A percentile compares a stretch with the other conserved stretches of the same genome.
Conservation (phyloP, 2,113 vertebrate species). For the Paradisaea rubra region DNA sequence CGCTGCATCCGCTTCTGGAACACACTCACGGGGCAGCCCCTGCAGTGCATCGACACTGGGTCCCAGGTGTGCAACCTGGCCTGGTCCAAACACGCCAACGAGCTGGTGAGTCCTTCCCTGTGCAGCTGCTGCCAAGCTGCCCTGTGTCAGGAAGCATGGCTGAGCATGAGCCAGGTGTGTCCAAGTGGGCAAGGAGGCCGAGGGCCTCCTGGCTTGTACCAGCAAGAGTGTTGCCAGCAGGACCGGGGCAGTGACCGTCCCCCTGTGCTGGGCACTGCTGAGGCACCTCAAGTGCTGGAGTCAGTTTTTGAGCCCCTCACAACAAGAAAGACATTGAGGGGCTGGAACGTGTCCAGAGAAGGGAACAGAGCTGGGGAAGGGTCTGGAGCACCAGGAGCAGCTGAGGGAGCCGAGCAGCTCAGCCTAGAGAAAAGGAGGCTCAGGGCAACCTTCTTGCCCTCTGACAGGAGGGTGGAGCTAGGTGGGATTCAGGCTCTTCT, state of each 20-base stretch:
- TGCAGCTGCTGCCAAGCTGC: neutral
- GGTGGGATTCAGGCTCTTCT: neutral
- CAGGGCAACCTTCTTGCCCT: neutral
- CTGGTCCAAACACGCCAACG: conserved; percentile 98
- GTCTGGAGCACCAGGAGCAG: neutral
- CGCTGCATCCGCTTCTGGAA: conserved; percentile 99
- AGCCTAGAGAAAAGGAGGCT: neutral
- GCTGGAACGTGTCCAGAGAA: neutral
- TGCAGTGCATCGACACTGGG: conserved; percentile 96
- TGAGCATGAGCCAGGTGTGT: neutral
- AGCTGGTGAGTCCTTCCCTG: conserved; percentile 77
- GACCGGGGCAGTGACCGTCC: neutral
- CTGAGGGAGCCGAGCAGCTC: neutral
- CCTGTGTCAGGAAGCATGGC: rapidly evolving
- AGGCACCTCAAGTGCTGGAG: neutral
- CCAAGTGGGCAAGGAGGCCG: neutral
- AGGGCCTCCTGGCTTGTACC: neutral
- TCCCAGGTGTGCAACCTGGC: conserved; percentile 98
- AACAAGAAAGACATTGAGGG: neutral
- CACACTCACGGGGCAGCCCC: conserved; percentile 91
- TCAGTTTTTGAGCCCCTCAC: neutral
- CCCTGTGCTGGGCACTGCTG: neutral
- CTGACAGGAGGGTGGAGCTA: neutral
- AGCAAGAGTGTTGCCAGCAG: neutral
- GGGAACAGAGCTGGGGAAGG: neutral